phyloP scores from a whole-genome alignment of 2,113 vertebrate species.

The Tupaia chinensis region DNA sequence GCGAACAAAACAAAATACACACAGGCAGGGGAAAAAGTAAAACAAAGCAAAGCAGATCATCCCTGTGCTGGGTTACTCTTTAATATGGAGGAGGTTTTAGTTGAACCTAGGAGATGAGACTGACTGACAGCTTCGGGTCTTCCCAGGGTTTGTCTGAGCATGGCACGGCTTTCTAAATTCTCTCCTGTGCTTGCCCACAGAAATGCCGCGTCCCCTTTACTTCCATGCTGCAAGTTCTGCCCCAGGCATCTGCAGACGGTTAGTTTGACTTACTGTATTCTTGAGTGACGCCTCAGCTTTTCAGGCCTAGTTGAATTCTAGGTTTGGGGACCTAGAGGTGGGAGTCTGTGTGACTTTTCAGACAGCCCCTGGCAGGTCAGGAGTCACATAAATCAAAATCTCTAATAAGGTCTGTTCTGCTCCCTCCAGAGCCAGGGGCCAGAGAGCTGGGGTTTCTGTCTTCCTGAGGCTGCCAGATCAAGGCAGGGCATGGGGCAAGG shows the following conservation, averaged over 20 bases:
- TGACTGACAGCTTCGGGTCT: neutral
- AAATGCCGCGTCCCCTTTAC: too few relatives aligned
- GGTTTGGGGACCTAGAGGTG: neutral
- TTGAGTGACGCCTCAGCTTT: neutral
- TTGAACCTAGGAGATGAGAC: neutral
- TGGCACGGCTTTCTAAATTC: neutral
- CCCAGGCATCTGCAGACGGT: neutral
- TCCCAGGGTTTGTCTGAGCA: neutral
- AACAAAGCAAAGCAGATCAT: neutral
- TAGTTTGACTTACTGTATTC: neutral
- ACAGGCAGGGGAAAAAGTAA: neutral
- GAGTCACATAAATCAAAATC: neutral
- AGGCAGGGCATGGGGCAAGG: rapidly evolving
- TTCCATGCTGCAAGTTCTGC: neutral
- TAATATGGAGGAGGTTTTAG: neutral
- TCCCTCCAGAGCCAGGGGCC: neutral
- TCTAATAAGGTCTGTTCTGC: neutral
- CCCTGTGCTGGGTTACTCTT: neutral
- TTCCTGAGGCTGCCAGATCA: neutral
- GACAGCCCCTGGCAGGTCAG: neutral
- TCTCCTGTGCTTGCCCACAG: neutral
- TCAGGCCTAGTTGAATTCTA: neutral
- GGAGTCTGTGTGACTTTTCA: neutral
- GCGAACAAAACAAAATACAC: neutral
- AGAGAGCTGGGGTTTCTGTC: neutral